Base-by-base conservation (phyloP, 2,113 vertebrate genomes). In the Atrichornis clamosus region DNA sequence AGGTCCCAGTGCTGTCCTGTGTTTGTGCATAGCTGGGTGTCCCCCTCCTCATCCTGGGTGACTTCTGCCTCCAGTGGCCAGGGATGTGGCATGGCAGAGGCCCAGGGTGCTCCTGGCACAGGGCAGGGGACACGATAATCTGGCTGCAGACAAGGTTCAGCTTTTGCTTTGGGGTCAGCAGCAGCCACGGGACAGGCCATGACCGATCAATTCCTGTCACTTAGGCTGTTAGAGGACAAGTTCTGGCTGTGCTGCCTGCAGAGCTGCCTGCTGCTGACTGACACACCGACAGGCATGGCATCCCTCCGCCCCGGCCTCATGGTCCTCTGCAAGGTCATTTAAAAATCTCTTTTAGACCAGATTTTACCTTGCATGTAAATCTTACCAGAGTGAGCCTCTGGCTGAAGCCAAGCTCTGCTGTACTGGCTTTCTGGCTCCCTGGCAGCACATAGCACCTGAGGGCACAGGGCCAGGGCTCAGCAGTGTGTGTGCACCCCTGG, bases 281-380 rank as follows among this genome's bases (percentile, higher is more conserved):
- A n/a, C 39, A 75, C 33, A 35, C 18, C 0, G 1, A 11, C 15
- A 55, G 37, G 41, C 33, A 84, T 21, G 1, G 35, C 33, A 23
- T 4, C 20, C 27, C 59, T 35, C 41, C 0, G 0, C 41, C 59
- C 24, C 0, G 0, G 24, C 33, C 10, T 2, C n/a, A 7, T 1
- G 2, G 35, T 27, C 18, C 50, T 74, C 60, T 1, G 0, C 0
- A 3, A 50, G 8, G 3, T 52, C 20, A 28, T 63, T 73, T 89
- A n/a, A 4, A 72, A 44, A 81, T 17, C 44, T 80, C 42, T 69
- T 80, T 68, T 47, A 55, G 59, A 58, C 4, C 37, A 24, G 33
- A 42, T 59, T 73, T 81, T 55, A 23, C 26, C 26, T 58, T 5
- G 1, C 13, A 37, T n/a, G 8, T 73, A 26, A 68, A 15, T 44